A percentile compares a stretch with the other conserved stretches of the same genome.
Evolutionary conservation across 2,113 vertebrate species (phyloP).

Genomic region (Rhinoderma darwinii): DNA sequence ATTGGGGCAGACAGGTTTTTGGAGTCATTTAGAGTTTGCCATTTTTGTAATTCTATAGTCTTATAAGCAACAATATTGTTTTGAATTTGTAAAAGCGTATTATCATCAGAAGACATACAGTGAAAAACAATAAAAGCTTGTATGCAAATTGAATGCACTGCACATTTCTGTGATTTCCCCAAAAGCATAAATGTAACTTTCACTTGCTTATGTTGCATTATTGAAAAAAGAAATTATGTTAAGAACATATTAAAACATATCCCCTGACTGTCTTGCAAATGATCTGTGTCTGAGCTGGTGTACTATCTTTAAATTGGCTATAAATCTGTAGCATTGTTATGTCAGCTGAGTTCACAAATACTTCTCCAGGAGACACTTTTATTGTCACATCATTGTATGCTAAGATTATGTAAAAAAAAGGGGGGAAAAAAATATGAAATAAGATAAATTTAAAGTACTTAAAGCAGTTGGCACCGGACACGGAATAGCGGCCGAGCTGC

Average conservation of each 20-base stretch:
- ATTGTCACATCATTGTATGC: constrained; percentile 36
- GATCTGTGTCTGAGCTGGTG: constrained; percentile 46
- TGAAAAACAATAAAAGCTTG: constrained; percentile 41
- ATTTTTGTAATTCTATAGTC: constrained; percentile 6
- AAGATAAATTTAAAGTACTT: constrained; percentile 31
- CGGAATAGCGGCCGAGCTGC: too few species aligned
- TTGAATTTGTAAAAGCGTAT: constrained; percentile 18
- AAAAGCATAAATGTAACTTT: constrained; percentile 39
- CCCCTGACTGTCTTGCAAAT: constrained; percentile 42
- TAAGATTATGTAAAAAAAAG: constrained; percentile 34
- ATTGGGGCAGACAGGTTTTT: not conserved
- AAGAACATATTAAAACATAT: constrained; percentile 50
- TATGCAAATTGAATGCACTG: constrained; percentile 42
- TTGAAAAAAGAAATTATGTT: constrained; percentile 46
- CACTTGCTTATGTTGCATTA: constrained; percentile 45
- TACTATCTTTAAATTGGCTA: constrained; percentile 42
- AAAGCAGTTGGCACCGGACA: too few species aligned
- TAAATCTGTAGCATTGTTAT: constrained; percentile 52
- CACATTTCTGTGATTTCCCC: constrained; percentile 43
- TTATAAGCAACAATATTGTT: constrained; percentile 20
- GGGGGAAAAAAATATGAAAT: constrained; percentile 10
- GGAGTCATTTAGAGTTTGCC: not conserved
- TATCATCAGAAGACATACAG: constrained; percentile 39
- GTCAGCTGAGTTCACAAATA: constrained; percentile 41
- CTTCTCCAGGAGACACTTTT: constrained; percentile 33